Evolutionary conservation across 2,797 vertebrate species (phyloP), one percentile per base, ranked within the genome.

Genomic region (Xenops minutus): DNA sequence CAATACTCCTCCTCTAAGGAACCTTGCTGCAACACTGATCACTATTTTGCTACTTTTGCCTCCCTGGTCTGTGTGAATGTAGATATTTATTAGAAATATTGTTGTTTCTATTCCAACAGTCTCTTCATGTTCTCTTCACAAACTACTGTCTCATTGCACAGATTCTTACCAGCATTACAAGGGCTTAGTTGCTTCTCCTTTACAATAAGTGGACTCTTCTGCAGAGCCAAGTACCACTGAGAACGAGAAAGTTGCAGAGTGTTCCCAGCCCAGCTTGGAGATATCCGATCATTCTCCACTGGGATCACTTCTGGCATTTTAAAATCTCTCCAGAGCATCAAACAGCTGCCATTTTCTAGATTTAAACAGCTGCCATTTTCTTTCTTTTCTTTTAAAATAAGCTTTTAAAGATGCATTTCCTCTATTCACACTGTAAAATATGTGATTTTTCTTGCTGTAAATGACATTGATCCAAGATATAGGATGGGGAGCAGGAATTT

Each of bases 351-450:
- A 92, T 96, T 96, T 94, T 94, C 89, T 92, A 94, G 88, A 90
- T 81, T 92, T 90, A 92, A 92, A 73, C 93, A 97, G 93, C 93
- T 96, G 94, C 81, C 88, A 93, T 96, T 94, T 96, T 97, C 87
- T 92, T 93, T 67, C 66, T 64, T 84, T 66, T 61, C 88, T 75
- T 86, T 87, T 74, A 89, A 85, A 95, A 89, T 55, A 85, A 89
- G 37, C 58, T 83, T 95, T 92, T 80, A 87, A 94, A 91, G 68
- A 78, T 52, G 46, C 14, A 44, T 91, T 96, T 95, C 85, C 78
- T 93, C 21, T 91, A 51, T 78, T 91, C 43, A 68, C 51, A 15
- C 56, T 90, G 48, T 77, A 72, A 93, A 95, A 80, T 52, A 46
- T 14, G 34, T 54, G 44, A n/a, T 56, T 82, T 54, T 92, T 92